phyloP scores from a whole-genome alignment of 2,113 vertebrate species.

The Bos indicus region DNA sequence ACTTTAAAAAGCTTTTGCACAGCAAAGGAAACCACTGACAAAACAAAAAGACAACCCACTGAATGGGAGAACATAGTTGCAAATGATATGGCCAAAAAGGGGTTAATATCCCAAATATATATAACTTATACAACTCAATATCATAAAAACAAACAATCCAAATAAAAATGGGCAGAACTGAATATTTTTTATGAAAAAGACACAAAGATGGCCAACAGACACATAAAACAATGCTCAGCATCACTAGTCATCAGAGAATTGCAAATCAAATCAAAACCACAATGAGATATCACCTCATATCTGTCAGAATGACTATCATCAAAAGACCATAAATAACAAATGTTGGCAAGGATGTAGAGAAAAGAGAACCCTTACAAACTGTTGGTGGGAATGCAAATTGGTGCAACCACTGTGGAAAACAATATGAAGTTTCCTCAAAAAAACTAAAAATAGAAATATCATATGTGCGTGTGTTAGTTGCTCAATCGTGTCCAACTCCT shows the following conservation, averaged over 20 bases:
- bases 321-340: not conserved
- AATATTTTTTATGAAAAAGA: not conserved
- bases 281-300: not conserved
- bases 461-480: not conserved
- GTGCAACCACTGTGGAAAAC: not conserved
- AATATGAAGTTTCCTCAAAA: not conserved
- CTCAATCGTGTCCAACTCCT: not conserved
- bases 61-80: not conserved
- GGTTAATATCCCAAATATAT: not conserved
- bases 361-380: not conserved
- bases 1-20: not conserved
- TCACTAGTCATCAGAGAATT: not conserved
- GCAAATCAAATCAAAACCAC: not conserved
- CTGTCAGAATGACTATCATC: not conserved
- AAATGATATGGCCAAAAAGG: not conserved
- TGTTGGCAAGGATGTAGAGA: not conserved
- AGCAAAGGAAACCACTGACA: not conserved
- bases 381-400: not conserved
- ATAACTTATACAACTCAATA: not conserved
- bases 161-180: not conserved
- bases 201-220: not conserved
- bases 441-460: not conserved
- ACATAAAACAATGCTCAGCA: not conserved
- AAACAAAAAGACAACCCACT: not conserved
- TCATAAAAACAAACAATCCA: not conserved